phyloP scores from a whole-genome alignment of 1,140 invertebrate genomes.

The Listronotus bonariensis region DNA sequence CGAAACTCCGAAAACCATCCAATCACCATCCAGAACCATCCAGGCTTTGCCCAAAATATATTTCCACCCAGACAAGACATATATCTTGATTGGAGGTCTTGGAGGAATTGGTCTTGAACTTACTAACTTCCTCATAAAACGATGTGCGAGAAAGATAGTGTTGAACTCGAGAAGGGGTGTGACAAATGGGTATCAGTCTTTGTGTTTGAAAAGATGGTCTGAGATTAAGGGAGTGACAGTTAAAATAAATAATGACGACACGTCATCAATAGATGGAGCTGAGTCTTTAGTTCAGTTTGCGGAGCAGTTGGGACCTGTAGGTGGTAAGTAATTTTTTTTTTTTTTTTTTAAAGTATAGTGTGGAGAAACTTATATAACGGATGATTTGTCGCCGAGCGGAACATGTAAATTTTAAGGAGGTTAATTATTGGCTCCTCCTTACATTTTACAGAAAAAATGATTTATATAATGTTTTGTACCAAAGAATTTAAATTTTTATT shows the following conservation, averaged over 20 bases:
- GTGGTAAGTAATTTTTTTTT: slow-evolving; percentile 61
- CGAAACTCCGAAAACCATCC: slow-evolving; percentile 65
- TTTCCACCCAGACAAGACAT: slow-evolving; percentile 84
- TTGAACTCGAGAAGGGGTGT: slow-evolving; percentile 87
- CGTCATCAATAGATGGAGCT: slow-evolving; percentile 69
- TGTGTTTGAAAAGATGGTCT: slow-evolving; percentile 76
- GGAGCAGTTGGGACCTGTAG: slow-evolving; percentile 75
- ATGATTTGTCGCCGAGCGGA: too few species aligned
- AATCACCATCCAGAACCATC: slow-evolving; percentile 63
- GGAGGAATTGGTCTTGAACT: slow-evolving; percentile 96
- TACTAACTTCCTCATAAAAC: slow-evolving; percentile 82
- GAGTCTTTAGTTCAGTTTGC: slow-evolving; percentile 72
- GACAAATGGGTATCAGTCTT: slow-evolving; percentile 83
- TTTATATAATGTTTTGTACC: too few species aligned
- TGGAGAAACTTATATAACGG: too few species aligned
- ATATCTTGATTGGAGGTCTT: slow-evolving; percentile 85
- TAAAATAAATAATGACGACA: slow-evolving; percentile 70
- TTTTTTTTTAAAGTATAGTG: too few species aligned
- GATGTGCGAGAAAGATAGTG: slow-evolving; percentile 84
- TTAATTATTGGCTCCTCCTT: too few species aligned
- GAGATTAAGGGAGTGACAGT: slow-evolving; percentile 69
- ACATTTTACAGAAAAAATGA: too few species aligned
- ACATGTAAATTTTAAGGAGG: too few species aligned
- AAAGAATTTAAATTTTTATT: too few species aligned
- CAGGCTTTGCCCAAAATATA: slow-evolving; percentile 81